phyloP scores from a whole-genome alignment of 2,113 vertebrate genomes.

The Spea bombifrons region DNA sequence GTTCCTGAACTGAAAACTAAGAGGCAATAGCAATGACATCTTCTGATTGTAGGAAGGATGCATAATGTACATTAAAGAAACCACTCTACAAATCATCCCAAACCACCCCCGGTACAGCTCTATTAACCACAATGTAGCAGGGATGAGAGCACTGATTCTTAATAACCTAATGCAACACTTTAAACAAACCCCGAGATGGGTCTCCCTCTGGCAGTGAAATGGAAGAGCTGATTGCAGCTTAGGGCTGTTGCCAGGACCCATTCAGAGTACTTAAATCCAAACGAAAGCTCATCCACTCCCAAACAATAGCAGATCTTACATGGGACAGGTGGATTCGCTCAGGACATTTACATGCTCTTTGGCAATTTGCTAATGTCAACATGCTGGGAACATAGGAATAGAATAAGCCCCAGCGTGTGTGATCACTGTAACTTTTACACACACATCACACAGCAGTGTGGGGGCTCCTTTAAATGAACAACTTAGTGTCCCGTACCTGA shows the following conservation, averaged over 20 bases:
- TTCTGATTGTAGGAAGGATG: too few species aligned
- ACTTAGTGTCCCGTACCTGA: not conserved
- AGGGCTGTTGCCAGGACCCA: not conserved
- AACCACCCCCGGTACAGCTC: not conserved
- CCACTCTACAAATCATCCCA: not conserved
- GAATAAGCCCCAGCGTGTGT: not conserved
- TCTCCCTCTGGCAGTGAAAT: not conserved
- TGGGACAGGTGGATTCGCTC: not conserved
- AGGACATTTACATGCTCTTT: not conserved
- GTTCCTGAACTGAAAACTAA: not conserved
- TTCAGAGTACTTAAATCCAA: not conserved
- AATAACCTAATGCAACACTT: too few species aligned
- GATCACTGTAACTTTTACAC: constrained; percentile 24
- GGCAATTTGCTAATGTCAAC: not conserved
- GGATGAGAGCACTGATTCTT: too few species aligned
- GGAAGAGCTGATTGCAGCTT: not conserved
- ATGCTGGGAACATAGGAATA: not conserved
- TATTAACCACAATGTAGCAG: not conserved
- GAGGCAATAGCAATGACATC: not conserved
- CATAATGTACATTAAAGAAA: too few species aligned
- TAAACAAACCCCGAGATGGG: not conserved
- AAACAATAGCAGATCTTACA: not conserved
- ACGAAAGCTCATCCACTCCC: not conserved
- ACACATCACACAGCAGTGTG: not conserved
- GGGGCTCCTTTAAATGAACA: not conserved